A percentile compares a stretch with the other conserved stretches of the same genome.
Conservation (phyloP, 23 tunicate genomes). For the Trididemnum nubilum region DNA sequence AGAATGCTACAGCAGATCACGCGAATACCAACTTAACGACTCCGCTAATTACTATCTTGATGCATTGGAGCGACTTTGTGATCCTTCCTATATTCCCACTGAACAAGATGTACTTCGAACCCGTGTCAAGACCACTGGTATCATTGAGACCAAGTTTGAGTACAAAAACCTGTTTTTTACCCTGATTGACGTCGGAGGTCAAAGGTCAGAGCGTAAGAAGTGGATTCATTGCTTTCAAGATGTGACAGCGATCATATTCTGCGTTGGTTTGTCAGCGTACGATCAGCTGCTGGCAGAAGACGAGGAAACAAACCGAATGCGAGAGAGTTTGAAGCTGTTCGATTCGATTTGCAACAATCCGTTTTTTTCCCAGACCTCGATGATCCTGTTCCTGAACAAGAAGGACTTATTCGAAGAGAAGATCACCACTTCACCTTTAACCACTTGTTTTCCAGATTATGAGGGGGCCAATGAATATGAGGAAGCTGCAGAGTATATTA, state of each 20-base stretch:
- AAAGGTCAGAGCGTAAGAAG: conserved; percentile 90
- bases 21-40: conserved; percentile 96
- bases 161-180: conserved; percentile 84
- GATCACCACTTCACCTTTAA: conserved; percentile 72
- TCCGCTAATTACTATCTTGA: conserved; percentile 90
- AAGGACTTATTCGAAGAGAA: conserved; percentile 92
- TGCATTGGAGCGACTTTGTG: conserved; percentile 62
- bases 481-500: conserved; percentile 67
- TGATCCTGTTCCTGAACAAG: conserved; percentile 94
- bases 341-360: conserved; percentile 93
- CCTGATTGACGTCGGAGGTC: conserved; percentile 95
- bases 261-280: conserved; percentile 96
- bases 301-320: conserved; percentile 94
- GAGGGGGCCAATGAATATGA: conserved; percentile 75
- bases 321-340: conserved; percentile 85
- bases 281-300: conserved; percentile 94
- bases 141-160: conserved; percentile 87
- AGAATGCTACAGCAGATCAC: conserved; percentile 72
- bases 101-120: conserved; percentile 94
- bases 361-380: conserved; percentile 85
- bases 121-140: conserved; percentile 94
- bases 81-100: conserved; percentile 68
- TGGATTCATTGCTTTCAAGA: conserved; percentile 99
- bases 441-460: conserved; percentile 87
- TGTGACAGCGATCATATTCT: conserved; percentile 96